Evolutionary conservation across 2,113 vertebrate genomes (phyloP).

Genomic region (Coptodon bakossiorum): DNA sequence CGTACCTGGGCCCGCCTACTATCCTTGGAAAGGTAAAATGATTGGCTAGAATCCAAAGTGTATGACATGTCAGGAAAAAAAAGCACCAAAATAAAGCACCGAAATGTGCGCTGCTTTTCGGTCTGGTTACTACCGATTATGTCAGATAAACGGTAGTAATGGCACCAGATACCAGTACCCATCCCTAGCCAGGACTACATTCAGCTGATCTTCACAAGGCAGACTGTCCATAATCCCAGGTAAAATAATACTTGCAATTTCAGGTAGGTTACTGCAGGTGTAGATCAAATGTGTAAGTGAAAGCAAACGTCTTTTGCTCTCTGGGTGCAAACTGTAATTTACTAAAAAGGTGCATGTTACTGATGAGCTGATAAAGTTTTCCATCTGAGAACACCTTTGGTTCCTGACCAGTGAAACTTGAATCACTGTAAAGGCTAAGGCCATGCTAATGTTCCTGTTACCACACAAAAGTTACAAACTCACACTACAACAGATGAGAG

Average conservation of each 20-base stretch:
- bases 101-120: too few relatives aligned
- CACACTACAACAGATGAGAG: accelerated
- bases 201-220: neutral
- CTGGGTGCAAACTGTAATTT: neutral
- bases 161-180: too few relatives aligned
- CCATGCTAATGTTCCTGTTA: neutral
- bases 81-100: too few relatives aligned
- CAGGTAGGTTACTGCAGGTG: neutral
- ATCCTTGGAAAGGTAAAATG: too few relatives aligned
- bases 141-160: too few relatives aligned
- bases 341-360: neutral
- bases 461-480: neutral
- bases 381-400: neutral
- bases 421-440: neutral
- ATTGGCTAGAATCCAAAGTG: too few relatives aligned
- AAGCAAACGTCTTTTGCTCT: neutral
- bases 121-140: too few relatives aligned
- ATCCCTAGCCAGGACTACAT: neutral
- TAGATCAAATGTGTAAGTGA: neutral
- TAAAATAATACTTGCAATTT: neutral
- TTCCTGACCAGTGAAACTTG: neutral
- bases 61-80: too few relatives aligned
- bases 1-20: too few relatives aligned
- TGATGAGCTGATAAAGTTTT: neutral
- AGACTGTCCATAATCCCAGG: neutral